A percentile compares a stretch with the other conserved stretches of the same genome.
These are phyloP conservation scores for Catocala fraxini DNA, from an alignment of 2,888 invertebrate species.

Conservation along the genomic window DNA sequence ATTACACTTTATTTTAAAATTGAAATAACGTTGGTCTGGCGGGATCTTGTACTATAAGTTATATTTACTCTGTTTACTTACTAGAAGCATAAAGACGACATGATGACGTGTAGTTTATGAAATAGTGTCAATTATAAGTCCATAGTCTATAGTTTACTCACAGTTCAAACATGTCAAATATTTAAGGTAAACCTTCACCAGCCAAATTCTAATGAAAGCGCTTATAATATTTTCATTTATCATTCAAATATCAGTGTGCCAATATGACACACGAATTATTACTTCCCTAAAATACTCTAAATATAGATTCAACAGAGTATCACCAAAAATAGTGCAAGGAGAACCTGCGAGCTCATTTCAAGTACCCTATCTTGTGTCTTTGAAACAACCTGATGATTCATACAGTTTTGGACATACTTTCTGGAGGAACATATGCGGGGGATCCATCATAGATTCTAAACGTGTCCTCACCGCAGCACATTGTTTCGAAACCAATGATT, in stretches of 20 bases:
- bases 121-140: too few relatives aligned
- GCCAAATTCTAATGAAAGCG: slow-evolving; percentile 53
- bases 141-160: too few relatives aligned
- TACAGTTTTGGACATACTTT: slow-evolving; percentile 23
- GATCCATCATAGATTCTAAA: slow-evolving; percentile 62
- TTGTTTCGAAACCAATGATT: slow-evolving; percentile 70
- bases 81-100: too few relatives aligned
- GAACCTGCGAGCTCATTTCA: slow-evolving; percentile 52
- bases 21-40: too few relatives aligned
- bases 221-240: slow-evolving; percentile 36
- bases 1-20: too few relatives aligned
- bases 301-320: slow-evolving; percentile 37
- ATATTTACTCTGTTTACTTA: too few relatives aligned
- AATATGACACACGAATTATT: slow-evolving; percentile 61
- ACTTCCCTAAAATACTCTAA: slow-evolving; percentile 68
- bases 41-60: too few relatives aligned
- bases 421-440: slow-evolving; percentile 73
- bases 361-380: slow-evolving; percentile 71
- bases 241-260: slow-evolving; percentile 37
- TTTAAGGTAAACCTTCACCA: background rate
- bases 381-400: slow-evolving; percentile 58
- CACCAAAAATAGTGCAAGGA: slow-evolving; percentile 66
- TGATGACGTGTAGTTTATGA: too few relatives aligned
- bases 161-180: background rate
- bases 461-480: slow-evolving; percentile 73